Base-by-base conservation (phyloP, 2,113 vertebrate species). In the Lucifuga dentata region DNA sequence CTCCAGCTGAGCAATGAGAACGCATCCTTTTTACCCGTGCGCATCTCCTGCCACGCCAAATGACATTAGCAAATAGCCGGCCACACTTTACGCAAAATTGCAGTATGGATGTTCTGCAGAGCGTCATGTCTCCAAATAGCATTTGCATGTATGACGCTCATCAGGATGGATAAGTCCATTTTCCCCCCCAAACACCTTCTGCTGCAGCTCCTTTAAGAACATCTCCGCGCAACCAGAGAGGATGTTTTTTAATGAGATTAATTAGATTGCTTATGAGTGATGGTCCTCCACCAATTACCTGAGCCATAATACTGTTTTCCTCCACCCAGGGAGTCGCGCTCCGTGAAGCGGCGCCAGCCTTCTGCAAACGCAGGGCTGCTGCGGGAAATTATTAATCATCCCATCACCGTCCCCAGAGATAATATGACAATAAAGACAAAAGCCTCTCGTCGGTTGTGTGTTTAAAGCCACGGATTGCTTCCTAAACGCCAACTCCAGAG, bases 1-100 rank as follows among this genome's bases (percentile, higher is more conserved):
- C 86, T 87, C 89, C 87, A 91, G 87, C 89, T 86, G 88, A 85
- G 88, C 87, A 75, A 66, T 73, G 84, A 90, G 76, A 83, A 84
- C 80, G 76, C 85, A 57, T 86, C 82, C 82, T 83, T 84, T n/a
- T 86, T 68, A 82, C 77, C 68, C 2, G 71, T 29, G 78, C 78
- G 46, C 68, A 67, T 67, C 76, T 80, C 81, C 84, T 49, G 65
- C 75, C 16, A 64, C 32, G 62, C 43, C 5, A 57, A 67, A 60
- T 70, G 71, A 58, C 91, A 80, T 88, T 78, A 77, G 88, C 48
- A 78, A 87, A 85, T 63, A 58, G 68, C 80, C 59, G 13, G 69
- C 68, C 49, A 7, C 33, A 36, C 56, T 83, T 86, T 73, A 62
- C 67, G 62, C 23, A 16, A 49, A 50, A 68, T 21, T 21, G 81